A percentile compares a stretch with the other conserved stretches of the same genome.
phyloP scores from a whole-genome alignment of 2,888 invertebrate genomes.

The Pterostichus niger region DNA sequence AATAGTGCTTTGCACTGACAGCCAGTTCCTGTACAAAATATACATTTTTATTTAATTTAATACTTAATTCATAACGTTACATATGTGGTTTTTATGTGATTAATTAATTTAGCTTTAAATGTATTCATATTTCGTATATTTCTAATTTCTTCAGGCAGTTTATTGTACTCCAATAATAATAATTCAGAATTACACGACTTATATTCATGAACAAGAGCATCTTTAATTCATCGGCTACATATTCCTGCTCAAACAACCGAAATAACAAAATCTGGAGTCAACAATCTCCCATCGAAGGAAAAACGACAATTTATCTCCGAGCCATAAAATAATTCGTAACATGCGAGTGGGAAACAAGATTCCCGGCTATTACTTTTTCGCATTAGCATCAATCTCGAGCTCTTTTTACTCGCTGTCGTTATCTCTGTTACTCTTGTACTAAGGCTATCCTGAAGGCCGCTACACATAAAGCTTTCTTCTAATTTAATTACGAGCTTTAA shows the following conservation, averaged over 20 bases:
- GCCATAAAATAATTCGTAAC: constrained; percentile 53
- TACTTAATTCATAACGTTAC: too few species aligned
- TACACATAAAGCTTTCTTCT: constrained; percentile 61
- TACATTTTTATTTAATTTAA: too few species aligned
- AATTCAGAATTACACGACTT: constrained; percentile 5
- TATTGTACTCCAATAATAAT: constrained; percentile 15
- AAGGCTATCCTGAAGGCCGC: constrained; percentile 21
- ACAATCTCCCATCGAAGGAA: constrained; percentile 16
- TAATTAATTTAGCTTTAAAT: too few species aligned
- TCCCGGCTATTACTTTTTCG: constrained; percentile 60
- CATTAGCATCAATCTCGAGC: constrained; percentile 58
- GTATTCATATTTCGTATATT: too few species aligned
- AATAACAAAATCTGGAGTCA: constrained; percentile 21
- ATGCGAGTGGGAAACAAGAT: constrained; percentile 48
- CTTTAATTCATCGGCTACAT: constrained; percentile 11
- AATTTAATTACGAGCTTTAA: constrained; percentile 62
- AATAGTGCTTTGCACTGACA: too few species aligned
- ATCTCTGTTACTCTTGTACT: constrained; percentile 23
- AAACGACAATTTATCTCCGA: constrained; percentile 52
- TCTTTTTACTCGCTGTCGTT: constrained; percentile 11
- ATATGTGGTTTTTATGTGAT: too few species aligned
- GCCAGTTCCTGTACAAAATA: too few species aligned
- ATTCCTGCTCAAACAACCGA: neutral
- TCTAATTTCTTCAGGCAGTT: too few species aligned
- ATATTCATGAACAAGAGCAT: constrained; percentile 15